Evolutionary conservation across 2,113 vertebrate genomes (phyloP).

Genomic region (Genyomyrus donnyi): DNA sequence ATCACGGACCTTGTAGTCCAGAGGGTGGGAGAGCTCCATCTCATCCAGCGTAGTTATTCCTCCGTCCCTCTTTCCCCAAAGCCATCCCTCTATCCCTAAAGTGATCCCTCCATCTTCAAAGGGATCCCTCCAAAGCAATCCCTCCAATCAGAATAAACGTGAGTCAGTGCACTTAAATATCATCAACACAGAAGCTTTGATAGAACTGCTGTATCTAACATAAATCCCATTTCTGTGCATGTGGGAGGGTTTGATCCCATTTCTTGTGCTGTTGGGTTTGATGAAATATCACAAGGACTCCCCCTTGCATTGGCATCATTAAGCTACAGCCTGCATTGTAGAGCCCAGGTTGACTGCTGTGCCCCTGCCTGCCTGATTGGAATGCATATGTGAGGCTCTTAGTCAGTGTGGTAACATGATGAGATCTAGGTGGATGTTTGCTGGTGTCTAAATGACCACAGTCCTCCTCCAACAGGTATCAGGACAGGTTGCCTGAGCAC

Average conservation of each 20-base stretch:
- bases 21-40: neutral
- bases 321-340: neutral
- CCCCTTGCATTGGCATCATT: neutral
- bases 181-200: neutral
- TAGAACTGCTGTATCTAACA: neutral
- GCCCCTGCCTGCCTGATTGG: neutral
- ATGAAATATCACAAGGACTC: neutral
- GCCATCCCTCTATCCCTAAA: neutral
- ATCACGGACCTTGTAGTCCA: slow-evolving; percentile 41
- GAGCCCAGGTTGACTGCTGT: neutral
- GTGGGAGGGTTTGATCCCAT: too few species aligned
- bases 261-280: neutral
- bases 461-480: too few species aligned
- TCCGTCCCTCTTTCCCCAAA: neutral
- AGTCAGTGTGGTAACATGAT: neutral
- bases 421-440: neutral
- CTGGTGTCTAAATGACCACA: neutral
- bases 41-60: neutral
- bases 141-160: neutral
- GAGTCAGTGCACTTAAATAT: neutral
- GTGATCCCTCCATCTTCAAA: neutral
- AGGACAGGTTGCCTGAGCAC: neutral
- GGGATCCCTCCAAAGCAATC: neutral
- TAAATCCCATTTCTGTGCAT: neutral
- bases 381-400: neutral